Conservation (phyloP, 1,140 invertebrate species). For the Formica exsecta region DNA sequence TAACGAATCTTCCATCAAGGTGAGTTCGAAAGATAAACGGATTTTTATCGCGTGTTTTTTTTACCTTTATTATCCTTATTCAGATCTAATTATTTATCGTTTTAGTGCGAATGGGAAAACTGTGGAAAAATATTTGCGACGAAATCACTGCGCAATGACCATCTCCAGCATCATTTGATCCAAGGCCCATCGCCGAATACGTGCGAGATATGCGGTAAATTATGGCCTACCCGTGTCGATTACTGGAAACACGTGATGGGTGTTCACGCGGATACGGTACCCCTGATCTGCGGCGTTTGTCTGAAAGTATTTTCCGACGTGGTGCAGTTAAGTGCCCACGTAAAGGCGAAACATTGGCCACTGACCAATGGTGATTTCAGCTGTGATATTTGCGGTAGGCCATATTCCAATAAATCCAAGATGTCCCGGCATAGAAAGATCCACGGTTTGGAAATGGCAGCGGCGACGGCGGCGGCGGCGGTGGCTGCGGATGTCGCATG, state of each 20-base stretch:
- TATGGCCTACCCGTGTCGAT: constrained; percentile 87
- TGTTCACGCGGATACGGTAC: constrained; percentile 87
- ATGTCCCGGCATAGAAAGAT: constrained; percentile 87
- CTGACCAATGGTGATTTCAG: constrained; percentile 86
- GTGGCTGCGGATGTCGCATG: constrained; percentile 17
- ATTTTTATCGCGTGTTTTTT: not conserved
- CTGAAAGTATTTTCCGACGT: constrained; percentile 87
- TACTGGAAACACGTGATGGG: constrained; percentile 88
- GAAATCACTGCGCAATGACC: constrained; percentile 85
- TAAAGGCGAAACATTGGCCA: constrained; percentile 86
- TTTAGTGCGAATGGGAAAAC: constrained; percentile 83
- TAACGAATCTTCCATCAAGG: constrained; percentile 83
- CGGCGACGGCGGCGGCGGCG: not conserved
- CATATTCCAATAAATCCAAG: constrained; percentile 87
- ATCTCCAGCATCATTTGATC: constrained; percentile 84
- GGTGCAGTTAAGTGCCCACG: constrained; percentile 84
- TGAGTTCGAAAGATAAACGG: constrained; percentile 64
- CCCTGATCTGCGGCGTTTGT: constrained; percentile 87
- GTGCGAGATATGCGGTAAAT: constrained; percentile 87
- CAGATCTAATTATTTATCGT: constrained; percentile 22
- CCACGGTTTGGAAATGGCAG: constrained; percentile 80
- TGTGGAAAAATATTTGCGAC: constrained; percentile 87
- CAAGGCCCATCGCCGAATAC: constrained; percentile 86
- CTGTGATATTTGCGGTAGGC: constrained; percentile 87
- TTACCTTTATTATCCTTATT: not conserved